Percentiles rank a stretch among this genome's conserved stretches.
Evolutionary conservation across 2,113 vertebrate species (phyloP).

Genomic region (Dasyprocta punctata): DNA sequence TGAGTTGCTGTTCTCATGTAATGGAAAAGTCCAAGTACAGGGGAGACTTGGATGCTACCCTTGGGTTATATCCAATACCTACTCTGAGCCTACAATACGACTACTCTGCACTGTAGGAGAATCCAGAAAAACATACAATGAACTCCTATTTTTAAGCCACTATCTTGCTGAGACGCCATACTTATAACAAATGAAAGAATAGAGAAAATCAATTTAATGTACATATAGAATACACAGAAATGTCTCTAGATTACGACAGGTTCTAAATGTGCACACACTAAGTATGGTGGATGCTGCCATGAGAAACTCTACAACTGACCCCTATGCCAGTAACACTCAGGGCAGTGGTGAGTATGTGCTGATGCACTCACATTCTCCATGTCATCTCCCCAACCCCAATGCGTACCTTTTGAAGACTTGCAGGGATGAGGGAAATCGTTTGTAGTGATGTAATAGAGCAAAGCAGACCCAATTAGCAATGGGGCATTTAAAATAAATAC

Average conservation of each 20-base stretch:
- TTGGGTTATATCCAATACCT: background rate
- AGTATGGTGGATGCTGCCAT: background rate
- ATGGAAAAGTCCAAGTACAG: background rate
- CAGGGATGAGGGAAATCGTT: background rate
- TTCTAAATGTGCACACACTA: background rate
- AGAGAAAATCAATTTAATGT: conserved; percentile 19
- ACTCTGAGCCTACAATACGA: background rate
- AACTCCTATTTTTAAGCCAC: background rate
- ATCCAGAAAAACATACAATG: background rate
- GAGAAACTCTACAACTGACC: conserved; percentile 1
- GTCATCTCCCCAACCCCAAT: background rate
- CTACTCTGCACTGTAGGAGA: background rate
- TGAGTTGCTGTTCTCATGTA: background rate
- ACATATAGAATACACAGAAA: background rate
- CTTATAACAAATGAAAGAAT: background rate
- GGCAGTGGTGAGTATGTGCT: background rate
- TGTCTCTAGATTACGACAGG: background rate
- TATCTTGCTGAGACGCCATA: background rate
- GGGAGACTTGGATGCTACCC: background rate
- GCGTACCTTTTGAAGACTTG: background rate
- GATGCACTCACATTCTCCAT: background rate
- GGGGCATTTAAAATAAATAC: background rate
- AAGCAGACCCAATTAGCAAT: background rate
- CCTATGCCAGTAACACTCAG: background rate
- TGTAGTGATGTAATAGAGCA: background rate